Conservation (phyloP, 2,888 invertebrate species). For the Melangyna quadrimaculata region DNA sequence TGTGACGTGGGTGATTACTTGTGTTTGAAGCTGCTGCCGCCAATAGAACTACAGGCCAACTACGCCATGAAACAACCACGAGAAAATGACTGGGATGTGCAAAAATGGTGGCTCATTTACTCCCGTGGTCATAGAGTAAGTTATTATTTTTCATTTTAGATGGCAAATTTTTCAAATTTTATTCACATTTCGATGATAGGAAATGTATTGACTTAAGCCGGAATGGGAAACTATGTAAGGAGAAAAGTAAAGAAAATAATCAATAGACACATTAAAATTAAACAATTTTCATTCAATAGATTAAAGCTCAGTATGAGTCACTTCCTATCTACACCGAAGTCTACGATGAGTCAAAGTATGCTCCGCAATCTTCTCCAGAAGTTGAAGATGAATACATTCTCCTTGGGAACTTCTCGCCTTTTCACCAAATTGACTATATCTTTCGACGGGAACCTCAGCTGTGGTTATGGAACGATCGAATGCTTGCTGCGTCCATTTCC, state of each 20-base stretch:
- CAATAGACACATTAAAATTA: not conserved
- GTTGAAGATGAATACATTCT: slow-evolving; percentile 81
- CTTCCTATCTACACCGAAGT: slow-evolving; percentile 84
- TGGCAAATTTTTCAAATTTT: slow-evolving; percentile 84
- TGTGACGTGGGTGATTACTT: no score
- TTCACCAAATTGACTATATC: slow-evolving; percentile 82
- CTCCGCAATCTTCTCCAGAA: slow-evolving; percentile 80
- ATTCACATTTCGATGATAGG: slow-evolving; percentile 84
- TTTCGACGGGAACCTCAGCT: slow-evolving; percentile 83
- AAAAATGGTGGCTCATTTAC: no score
- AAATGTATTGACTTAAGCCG: slow-evolving; percentile 84
- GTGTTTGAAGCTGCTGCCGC: no score
- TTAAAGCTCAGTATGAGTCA: slow-evolving; percentile 83
- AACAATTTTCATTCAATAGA: slow-evolving; percentile 78
- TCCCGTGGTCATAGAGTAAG: no score
- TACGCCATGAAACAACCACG: no score
- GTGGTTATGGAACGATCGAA: slow-evolving; percentile 82
- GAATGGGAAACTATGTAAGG: slow-evolving; percentile 83
- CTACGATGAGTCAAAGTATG: slow-evolving; percentile 82
- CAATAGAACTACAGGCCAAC: no score
- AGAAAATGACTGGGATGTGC: no score
- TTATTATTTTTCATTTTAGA: no score
- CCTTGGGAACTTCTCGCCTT: slow-evolving; percentile 82
- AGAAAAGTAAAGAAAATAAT: slow-evolving; percentile 53
- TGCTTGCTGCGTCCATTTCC: slow-evolving; percentile 84